A percentile compares a stretch with the other conserved stretches of the same genome.
Evolutionary conservation across 2,797 vertebrate genomes (phyloP).

Genomic region (Sebastes trivittatus): DNA sequence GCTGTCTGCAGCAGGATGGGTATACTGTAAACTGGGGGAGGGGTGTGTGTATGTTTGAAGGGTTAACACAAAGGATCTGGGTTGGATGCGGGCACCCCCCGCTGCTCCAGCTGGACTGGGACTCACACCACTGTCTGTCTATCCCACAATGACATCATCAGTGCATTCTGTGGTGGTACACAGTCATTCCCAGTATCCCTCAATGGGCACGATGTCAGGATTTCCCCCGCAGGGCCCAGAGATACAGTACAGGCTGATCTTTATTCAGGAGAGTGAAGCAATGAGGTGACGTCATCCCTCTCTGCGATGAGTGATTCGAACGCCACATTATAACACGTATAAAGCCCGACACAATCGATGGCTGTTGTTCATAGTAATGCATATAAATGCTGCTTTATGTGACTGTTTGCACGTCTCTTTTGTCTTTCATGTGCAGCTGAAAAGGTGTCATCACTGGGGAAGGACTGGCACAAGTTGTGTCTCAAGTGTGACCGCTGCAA

Average conservation of each 20-base stretch:
- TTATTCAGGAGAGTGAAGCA: constrained; percentile 54
- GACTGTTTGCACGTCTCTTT: constrained; percentile 20
- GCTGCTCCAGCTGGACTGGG: constrained; percentile 62
- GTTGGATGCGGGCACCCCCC: constrained; percentile 52
- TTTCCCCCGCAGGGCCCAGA: constrained; percentile 23
- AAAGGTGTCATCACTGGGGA: constrained; percentile 96
- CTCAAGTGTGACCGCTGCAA: constrained; percentile 96
- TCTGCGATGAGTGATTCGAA: constrained; percentile 7
- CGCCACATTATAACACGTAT: constrained; percentile 5
- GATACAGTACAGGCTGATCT: constrained; percentile 30
- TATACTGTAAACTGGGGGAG: constrained; percentile 55
- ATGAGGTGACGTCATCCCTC: constrained; percentile 35
- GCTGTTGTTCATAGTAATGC: constrained; percentile 25
- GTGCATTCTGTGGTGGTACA: constrained; percentile 47
- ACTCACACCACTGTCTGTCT: constrained; percentile 47
- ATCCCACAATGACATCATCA: constrained; percentile 66
- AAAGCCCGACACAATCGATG: constrained; percentile 9
- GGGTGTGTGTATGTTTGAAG: constrained; percentile 20
- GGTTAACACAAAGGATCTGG: constrained; percentile 65
- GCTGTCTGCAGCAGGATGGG: constrained; percentile 38
- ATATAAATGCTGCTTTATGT: constrained; percentile 42
- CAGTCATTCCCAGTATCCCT: constrained; percentile 53
- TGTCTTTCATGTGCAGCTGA: constrained; percentile 83
- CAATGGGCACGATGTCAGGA: constrained; percentile 37
- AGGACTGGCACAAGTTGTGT: constrained; percentile 98